Conservation (phyloP, 1,140 invertebrate genomes). For the Aphidius gifuensis region DNA sequence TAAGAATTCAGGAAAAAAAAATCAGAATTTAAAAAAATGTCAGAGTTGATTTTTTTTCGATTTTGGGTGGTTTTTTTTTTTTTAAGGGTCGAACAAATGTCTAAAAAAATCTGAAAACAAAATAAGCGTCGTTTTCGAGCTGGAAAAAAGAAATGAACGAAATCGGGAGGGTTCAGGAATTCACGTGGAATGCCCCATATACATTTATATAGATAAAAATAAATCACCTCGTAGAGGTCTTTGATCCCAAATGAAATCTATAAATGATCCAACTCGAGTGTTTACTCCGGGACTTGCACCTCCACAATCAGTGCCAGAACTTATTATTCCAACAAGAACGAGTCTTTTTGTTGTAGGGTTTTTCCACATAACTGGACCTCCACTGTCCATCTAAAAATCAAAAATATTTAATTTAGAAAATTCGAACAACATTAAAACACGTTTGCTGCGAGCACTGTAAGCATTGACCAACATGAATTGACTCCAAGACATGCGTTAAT, state of each 20-base stretch:
- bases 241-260: constrained; percentile 55
- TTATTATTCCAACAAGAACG: constrained; percentile 58
- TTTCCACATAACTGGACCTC: constrained; percentile 64
- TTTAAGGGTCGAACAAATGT: too few relatives aligned
- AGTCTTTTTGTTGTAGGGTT: constrained; percentile 51
- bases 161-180: too few relatives aligned
- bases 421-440: not conserved
- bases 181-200: too few relatives aligned
- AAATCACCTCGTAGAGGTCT: constrained; percentile 36
- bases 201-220: too few relatives aligned
- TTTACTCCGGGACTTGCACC: constrained; percentile 56
- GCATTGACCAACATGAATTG: not conserved
- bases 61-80: too few relatives aligned
- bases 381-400: constrained; percentile 63
- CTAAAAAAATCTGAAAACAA: too few relatives aligned
- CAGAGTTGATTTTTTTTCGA: too few relatives aligned
- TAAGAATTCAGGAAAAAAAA: too few relatives aligned
- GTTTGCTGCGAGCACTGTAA: not conserved
- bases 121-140: too few relatives aligned
- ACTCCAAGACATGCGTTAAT: not conserved
- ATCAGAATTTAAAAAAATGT: too few relatives aligned
- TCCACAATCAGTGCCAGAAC: constrained; percentile 55
- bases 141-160: too few relatives aligned
- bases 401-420: not conserved
- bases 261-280: constrained; percentile 52